phyloP scores from a whole-genome alignment of 1,140 invertebrate species.

The Cydia pomonella region DNA sequence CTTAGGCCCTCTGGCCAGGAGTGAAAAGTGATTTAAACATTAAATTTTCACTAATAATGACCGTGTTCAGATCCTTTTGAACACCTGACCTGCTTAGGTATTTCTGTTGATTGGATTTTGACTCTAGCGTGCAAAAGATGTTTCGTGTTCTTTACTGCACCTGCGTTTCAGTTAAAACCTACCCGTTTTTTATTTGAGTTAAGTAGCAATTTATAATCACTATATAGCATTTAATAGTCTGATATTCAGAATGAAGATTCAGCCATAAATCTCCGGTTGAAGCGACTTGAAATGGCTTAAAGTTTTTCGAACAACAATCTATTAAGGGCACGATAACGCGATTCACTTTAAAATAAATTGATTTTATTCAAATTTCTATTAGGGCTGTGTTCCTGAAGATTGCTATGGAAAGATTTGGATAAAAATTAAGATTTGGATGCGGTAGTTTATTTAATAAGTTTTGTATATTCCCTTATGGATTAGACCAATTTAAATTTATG shows the following conservation, averaged over 20 bases:
- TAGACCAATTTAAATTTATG: too few relatives aligned
- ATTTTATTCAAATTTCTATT: conserved; percentile 81
- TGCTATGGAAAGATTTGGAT: conserved; percentile 53
- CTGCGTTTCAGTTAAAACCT: neutral
- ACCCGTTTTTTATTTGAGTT: neutral
- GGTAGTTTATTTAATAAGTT: conserved; percentile 34
- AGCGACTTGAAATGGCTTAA: conserved; percentile 53
- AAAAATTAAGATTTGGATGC: conserved; percentile 44
- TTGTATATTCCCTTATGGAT: too few relatives aligned
- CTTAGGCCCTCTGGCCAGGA: too few relatives aligned
- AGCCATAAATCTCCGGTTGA: conserved; percentile 35
- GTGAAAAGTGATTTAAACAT: too few relatives aligned
- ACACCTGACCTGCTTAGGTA: too few relatives aligned
- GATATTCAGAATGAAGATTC: conserved; percentile 39
- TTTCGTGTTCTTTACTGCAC: neutral
- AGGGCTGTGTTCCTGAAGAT: conserved; percentile 73
- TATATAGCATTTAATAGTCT: neutral
- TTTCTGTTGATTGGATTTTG: neutral
- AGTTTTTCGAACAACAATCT: conserved; percentile 66
- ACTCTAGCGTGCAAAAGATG: neutral
- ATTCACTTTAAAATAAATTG: conserved; percentile 75
- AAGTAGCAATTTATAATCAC: neutral
- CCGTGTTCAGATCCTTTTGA: too few relatives aligned
- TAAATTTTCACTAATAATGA: too few relatives aligned
- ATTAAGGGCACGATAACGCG: conserved; percentile 73